A percentile compares a stretch with the other conserved stretches of the same genome.
Conservation (phyloP, 2,888 invertebrate species). For the Diaphora mendica region DNA sequence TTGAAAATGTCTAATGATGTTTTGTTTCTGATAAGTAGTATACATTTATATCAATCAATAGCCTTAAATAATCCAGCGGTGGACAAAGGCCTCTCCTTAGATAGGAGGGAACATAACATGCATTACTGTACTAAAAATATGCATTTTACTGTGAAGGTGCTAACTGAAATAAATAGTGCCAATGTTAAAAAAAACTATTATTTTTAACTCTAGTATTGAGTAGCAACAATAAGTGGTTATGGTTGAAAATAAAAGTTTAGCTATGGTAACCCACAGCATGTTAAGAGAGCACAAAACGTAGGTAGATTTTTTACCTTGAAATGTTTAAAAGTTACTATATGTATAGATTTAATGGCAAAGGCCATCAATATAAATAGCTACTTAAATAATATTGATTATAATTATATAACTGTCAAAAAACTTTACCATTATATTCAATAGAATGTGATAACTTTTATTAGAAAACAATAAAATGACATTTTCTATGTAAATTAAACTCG, state of each 20-base stretch:
- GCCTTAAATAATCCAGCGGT: no score
- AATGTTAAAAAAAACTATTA: conserved; percentile 51
- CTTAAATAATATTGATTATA: conserved; percentile 13
- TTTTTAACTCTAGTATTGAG: neutral
- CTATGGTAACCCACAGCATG: conserved; percentile 50
- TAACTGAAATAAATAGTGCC: conserved; percentile 68
- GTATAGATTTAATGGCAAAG: conserved; percentile 27
- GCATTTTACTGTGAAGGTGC: conserved; percentile 56
- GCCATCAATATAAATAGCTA: conserved; percentile 32
- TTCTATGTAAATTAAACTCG: neutral
- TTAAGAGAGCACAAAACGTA: conserved; percentile 59
- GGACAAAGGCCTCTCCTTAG: no score
- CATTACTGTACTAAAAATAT: neutral
- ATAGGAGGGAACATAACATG: neutral
- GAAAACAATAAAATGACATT: neutral
- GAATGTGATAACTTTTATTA: neutral
- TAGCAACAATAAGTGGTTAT: neutral
- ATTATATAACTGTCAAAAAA: conserved; percentile 6
- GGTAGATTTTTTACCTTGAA: conserved; percentile 43
- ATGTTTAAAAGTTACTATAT: conserved; percentile 22
- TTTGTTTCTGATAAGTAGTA: neutral
- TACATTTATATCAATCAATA: no score
- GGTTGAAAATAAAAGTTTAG: conserved; percentile 9
- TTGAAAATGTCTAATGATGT: neutral
- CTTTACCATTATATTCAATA: neutral